These are phyloP conservation scores for Helicoverpa assulta DNA, from an alignment of 2,888 invertebrate genomes.

Conservation along the genomic window DNA sequence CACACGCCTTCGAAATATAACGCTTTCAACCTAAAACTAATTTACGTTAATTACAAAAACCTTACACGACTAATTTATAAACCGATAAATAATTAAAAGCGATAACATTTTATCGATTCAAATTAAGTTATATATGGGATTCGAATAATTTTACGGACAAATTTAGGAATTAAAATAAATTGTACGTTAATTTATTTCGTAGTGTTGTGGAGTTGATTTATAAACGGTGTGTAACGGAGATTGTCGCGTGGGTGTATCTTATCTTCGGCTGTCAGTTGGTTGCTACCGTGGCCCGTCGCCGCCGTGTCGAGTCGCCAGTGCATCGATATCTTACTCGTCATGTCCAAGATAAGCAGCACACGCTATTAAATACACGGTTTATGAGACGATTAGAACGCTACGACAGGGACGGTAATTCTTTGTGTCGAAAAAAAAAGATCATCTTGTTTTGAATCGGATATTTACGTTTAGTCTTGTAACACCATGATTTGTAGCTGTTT, in stretches of 20 bases:
- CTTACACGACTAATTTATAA: constrained; percentile 35
- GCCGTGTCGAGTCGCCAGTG: constrained; percentile 58
- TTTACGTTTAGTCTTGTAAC: not conserved
- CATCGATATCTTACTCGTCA: constrained; percentile 74
- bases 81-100: constrained; percentile 52
- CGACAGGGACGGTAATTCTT: constrained; percentile 12
- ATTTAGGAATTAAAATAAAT: constrained; percentile 58
- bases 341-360: constrained; percentile 77
- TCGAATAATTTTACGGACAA: constrained; percentile 50
- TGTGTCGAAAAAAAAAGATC: not conserved
- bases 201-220: constrained; percentile 57
- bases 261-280: constrained; percentile 76
- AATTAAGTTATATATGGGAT: constrained; percentile 56
- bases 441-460: not conserved
- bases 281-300: constrained; percentile 72
- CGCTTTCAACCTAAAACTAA: constrained; percentile 41
- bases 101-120: constrained; percentile 50
- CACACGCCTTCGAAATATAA: constrained; percentile 27
- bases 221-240: constrained; percentile 57
- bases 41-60: constrained; percentile 46
- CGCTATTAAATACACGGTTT: constrained; percentile 73
- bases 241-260: constrained; percentile 74
- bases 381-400: constrained; percentile 43
- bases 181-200: constrained; percentile 49
- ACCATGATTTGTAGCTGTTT: no score